Evolutionary conservation across 1,140 invertebrate species (phyloP), one percentile per base, ranked within the genome.

Genomic region (Diorhabda carinulata): DNA sequence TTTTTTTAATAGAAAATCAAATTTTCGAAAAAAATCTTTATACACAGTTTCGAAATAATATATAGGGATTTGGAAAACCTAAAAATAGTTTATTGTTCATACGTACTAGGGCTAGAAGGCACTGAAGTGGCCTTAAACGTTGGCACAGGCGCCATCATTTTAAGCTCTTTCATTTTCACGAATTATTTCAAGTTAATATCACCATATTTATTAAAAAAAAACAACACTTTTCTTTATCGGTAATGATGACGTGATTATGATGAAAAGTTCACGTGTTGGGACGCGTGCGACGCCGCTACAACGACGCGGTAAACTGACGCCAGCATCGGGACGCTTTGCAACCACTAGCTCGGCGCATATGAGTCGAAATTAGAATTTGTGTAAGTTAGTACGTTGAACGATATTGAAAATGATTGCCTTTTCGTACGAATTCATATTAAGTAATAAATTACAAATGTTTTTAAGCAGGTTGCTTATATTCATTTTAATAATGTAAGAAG

Each of bases 261-360:
- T 52, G 47, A 52, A 52, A n/a, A 40, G 4, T 57, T 43, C 64
- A 57, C 64, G 64, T 65, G 64, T 5, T 43, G n/a, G 52, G 5
- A 57, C 40, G 64, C 69, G 69, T 70, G 72, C 66, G 66, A 47
- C 62, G 65, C 45, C 61, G 44, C 44, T 42, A 66, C 67, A 67
- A 25, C 47, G 64, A 71, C 56, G 64, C 59, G 59, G 58, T 6
- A 52, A 62, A 71, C 64, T 65, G 74, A 69, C 62, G 67, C 6
- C 47, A 52, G 47, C 47, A 52, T 70, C 69, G 72, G 45, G 63
- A 69, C 73, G 77, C 74, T 77, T 40, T 76, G 74, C 77, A 77
- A 68, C 68, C 61, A 69, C 72, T 61, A 68, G 61, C 66, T 80
- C 78, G 75, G 76, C 70, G 73, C 71, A 72, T 73, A 64, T 25